Evolutionary conservation across 2,888 invertebrate species (phyloP).

Genomic region (Saturnia japonica): DNA sequence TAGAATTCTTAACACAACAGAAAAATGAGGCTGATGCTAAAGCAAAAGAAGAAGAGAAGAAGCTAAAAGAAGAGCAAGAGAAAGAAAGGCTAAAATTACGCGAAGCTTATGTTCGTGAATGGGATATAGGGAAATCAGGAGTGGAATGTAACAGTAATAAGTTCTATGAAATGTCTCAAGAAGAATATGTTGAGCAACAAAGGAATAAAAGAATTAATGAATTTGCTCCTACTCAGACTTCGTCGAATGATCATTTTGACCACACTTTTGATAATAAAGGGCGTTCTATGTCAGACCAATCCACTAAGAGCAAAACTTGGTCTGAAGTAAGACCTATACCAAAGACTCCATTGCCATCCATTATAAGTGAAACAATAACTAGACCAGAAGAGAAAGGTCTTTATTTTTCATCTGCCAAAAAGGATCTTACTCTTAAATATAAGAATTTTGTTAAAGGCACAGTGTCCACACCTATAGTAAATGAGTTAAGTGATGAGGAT

Average conservation of each 20-base stretch:
- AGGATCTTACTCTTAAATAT: constrained; percentile 52
- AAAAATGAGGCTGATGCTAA: constrained; percentile 73
- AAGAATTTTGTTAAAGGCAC: constrained; percentile 64
- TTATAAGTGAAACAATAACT: constrained; percentile 42
- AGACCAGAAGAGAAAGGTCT: constrained; percentile 55
- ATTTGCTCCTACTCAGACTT: constrained; percentile 87
- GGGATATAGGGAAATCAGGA: constrained; percentile 88
- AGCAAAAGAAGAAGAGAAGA: constrained; percentile 67
- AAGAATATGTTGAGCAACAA: constrained; percentile 89
- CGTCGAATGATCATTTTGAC: constrained; percentile 41
- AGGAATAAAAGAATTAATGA: constrained; percentile 87
- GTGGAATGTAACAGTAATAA: constrained; percentile 71
- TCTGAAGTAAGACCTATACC: constrained; percentile 59
- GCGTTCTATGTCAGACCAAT: neutral
- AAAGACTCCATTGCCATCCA: constrained; percentile 53
- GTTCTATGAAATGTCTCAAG: constrained; percentile 85
- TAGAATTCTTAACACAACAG: constrained; percentile 73
- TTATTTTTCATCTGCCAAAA: constrained; percentile 61
- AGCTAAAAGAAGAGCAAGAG: constrained; percentile 68
- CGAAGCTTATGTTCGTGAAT: constrained; percentile 84
- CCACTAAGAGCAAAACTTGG: constrained; percentile 55
- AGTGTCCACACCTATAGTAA: constrained; percentile 57
- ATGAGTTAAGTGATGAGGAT: constrained; percentile 60
- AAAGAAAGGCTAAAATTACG: constrained; percentile 75
- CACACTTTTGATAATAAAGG: constrained; percentile 62